Percentiles rank a stretch among this genome's conserved stretches.
phyloP scores from a whole-genome alignment of 2,888 invertebrate genomes.

The Neoascia interrupta region DNA sequence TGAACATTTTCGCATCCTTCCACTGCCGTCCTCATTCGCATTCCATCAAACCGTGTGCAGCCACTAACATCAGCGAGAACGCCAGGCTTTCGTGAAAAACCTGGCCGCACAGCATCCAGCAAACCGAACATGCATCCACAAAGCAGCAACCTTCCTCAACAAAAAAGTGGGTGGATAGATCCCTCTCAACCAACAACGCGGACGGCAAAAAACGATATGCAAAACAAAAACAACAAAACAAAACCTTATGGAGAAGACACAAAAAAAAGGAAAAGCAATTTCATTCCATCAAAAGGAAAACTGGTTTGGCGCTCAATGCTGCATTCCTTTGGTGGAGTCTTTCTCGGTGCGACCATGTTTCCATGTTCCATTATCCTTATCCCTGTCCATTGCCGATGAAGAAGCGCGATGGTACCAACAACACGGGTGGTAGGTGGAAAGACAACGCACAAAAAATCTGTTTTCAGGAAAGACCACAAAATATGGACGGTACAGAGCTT shows the following conservation, averaged over 20 bases:
- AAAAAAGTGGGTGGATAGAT: slow-evolving; percentile 67
- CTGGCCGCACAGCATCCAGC: slow-evolving; percentile 48
- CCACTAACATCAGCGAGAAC: slow-evolving; percentile 1
- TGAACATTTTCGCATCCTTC: too few species aligned
- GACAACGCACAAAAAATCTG: slow-evolving; percentile 22
- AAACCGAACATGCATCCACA: slow-evolving; percentile 27
- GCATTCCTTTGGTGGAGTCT: slow-evolving; percentile 57
- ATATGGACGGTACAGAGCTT: slow-evolving; percentile 33
- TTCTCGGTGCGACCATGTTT: slow-evolving; percentile 38
- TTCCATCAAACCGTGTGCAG: slow-evolving; percentile 37
- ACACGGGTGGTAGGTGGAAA: neutral
- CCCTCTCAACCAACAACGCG: slow-evolving; percentile 7
- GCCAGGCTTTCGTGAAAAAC: slow-evolving; percentile 35
- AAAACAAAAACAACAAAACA: slow-evolving; percentile 59
- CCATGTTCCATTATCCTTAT: slow-evolving; percentile 39
- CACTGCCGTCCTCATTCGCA: slow-evolving; percentile 21
- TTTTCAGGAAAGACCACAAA: slow-evolving; percentile 15
- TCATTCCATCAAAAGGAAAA: slow-evolving; percentile 58
- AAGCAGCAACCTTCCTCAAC: slow-evolving; percentile 67
- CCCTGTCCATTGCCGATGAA: slow-evolving; percentile 7
- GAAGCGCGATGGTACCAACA: slow-evolving; percentile 8
- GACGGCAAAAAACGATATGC: slow-evolving; percentile 40
- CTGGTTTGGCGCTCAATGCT: slow-evolving; percentile 65
- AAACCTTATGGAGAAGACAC: slow-evolving; percentile 4
- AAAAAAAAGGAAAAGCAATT: slow-evolving; percentile 53